Conservation (phyloP, 2,797 vertebrate genomes). For the Pyrocephalus nanus region DNA sequence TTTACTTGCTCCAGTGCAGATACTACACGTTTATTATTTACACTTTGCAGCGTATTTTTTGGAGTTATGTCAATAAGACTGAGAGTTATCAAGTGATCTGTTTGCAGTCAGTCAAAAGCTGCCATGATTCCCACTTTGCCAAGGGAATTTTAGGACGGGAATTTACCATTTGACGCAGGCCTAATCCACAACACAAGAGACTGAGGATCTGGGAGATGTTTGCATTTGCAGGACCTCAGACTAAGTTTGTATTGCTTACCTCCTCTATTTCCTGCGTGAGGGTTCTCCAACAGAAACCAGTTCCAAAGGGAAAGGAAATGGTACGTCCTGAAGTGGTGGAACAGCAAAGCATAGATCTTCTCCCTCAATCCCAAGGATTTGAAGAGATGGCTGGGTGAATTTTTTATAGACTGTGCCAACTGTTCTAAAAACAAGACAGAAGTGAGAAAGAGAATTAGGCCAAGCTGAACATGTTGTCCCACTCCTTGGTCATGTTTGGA, state of each 20-base stretch:
- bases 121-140: not conserved
- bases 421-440: not conserved
- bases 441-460: not conserved
- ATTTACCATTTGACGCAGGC: not conserved
- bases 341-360: not conserved
- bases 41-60: constrained; percentile 39
- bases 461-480: not conserved
- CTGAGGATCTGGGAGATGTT: not conserved
- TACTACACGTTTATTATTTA: constrained; percentile 69
- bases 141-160: constrained; percentile 2
- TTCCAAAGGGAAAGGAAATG: not conserved
- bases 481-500: not conserved
- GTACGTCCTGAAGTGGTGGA: not conserved
- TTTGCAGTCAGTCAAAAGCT: constrained; percentile 27
- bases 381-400: not conserved
- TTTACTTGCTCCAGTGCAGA: constrained; percentile 64
- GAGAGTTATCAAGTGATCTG: constrained; percentile 59
- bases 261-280: not conserved
- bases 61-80: constrained; percentile 55
- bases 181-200: not conserved
- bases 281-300: not conserved
- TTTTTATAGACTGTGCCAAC: not conserved
- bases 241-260: not conserved
- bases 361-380: not conserved
- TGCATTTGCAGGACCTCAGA: not conserved